phyloP scores from a whole-genome alignment of 2,888 invertebrate species.

The Acronicta leporina region DNA sequence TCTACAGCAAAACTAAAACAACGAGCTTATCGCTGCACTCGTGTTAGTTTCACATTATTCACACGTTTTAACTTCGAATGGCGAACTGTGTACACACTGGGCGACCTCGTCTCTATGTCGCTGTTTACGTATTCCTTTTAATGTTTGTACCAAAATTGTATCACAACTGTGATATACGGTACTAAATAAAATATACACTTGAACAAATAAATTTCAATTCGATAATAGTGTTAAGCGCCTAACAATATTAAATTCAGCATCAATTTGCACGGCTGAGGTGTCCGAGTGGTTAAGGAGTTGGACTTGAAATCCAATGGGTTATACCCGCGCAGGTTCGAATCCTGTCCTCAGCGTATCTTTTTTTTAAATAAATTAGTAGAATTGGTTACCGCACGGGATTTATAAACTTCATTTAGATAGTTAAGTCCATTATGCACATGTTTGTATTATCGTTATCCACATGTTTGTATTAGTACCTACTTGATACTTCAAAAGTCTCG shows the following conservation, averaged over 20 bases:
- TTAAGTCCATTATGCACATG: too few species aligned
- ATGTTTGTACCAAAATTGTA: constrained; percentile 20
- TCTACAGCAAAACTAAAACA: constrained; percentile 2
- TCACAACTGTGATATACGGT: constrained; percentile 3
- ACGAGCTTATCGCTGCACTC: constrained; percentile 35
- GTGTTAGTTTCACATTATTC: constrained; percentile 48
- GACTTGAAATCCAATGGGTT: constrained; percentile 90
- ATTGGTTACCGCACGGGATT: too few species aligned
- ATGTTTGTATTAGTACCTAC: too few species aligned
- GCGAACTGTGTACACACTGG: constrained; percentile 36
- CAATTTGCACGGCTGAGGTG: constrained; percentile 79
- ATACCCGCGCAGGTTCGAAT: constrained; percentile 88
- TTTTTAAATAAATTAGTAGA: too few species aligned
- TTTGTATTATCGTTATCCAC: too few species aligned
- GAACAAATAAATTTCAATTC: constrained; percentile 23
- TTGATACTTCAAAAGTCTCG: too few species aligned
- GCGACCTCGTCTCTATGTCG: constrained; percentile 29
- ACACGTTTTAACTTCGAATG: constrained; percentile 55
- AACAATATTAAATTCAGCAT: constrained; percentile 1
- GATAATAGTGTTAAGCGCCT: neutral
- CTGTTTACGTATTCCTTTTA: constrained; percentile 36
- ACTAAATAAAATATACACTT: constrained; percentile 14
- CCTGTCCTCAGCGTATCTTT: constrained; percentile 68
- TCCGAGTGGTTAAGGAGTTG: constrained; percentile 89
- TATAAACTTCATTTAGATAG: too few species aligned